These are phyloP conservation scores for Psittacus erithacus DNA, from an alignment of 2,113 vertebrate species.

Conservation along the genomic window DNA sequence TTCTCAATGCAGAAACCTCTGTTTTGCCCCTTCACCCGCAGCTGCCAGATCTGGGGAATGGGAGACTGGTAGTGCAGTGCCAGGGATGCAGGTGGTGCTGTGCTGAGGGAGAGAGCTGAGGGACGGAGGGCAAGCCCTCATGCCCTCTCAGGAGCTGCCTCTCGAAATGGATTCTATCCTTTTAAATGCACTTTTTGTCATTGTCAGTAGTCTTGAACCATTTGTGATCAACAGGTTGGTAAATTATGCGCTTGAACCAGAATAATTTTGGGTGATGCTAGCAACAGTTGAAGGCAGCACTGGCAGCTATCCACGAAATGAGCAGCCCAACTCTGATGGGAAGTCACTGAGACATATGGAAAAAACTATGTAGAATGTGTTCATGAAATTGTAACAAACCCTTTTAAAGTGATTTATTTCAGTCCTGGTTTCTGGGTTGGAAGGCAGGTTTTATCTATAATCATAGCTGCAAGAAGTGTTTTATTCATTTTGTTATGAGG, in stretches of 20 bases:
- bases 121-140: background rate
- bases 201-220: background rate
- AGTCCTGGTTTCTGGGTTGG: background rate
- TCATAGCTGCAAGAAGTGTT: background rate
- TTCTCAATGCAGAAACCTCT: background rate
- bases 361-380: background rate
- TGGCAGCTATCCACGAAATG: background rate
- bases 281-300: background rate
- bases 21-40: background rate
- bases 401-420: background rate
- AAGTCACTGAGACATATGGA: background rate
- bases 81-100: background rate
- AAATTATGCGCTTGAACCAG: background rate
- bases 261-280: background rate
- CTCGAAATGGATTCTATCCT: background rate
- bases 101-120: background rate
- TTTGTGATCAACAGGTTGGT: background rate
- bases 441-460: background rate
- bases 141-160: background rate
- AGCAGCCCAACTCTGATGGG: fast-evolving
- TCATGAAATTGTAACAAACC: background rate
- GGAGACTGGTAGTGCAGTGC: background rate
- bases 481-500: background rate
- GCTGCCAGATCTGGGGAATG: background rate
- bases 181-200: background rate